Base-by-base conservation (phyloP, 1,140 invertebrate genomes). In the Zaprionus kolodkinae region DNA sequence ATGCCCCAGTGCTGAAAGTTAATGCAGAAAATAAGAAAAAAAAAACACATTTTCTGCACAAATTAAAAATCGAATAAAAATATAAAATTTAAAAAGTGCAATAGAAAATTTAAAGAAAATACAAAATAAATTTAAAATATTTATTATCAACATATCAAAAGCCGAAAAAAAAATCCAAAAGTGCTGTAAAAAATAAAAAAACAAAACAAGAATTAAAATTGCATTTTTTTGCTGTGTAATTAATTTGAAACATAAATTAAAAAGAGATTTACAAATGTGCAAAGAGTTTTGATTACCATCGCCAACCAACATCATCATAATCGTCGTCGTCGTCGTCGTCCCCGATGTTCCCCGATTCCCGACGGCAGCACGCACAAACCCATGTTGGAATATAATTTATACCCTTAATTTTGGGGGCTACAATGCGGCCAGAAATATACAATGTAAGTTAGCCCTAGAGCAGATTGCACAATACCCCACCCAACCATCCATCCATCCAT, bases 351-450 rank as follows among this genome's bases (percentile, higher is more conserved):
- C 36, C 70, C 67, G 74, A 63, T 72, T 78, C 12, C 57, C 76
- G 71, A 83, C 71, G 74, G 81, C 72, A 69, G 48, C 52, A 85
- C 72, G 86, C 81, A 89, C 86, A 91, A 91, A 87, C 83, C 80
- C 78, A 91, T 91, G 88, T 91, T 84, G 88, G 88, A 91, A 91
- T 91, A 91, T 91, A 91, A 91, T 88, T 91, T 84, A 91, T 77
- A 91, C 88, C 88, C 88, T 91, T 91, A 91, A 91, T 77, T 89
- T 78, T 85, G 88, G 88, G 88, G 88, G 88, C 84, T 91, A 91
- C 88, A 91, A 91, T 91, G 88, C 84, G 88, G 88, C 88, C 88
- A 91, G 81, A 91, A 91, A 81, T 85, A 91, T 91, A 91, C 88
- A 78, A 91, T 91, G 88, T 91, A 85, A 91, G 88, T 6, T 13